Conservation (phyloP, 2,797 vertebrate genomes). For the Heteromormyrus szaboi region DNA sequence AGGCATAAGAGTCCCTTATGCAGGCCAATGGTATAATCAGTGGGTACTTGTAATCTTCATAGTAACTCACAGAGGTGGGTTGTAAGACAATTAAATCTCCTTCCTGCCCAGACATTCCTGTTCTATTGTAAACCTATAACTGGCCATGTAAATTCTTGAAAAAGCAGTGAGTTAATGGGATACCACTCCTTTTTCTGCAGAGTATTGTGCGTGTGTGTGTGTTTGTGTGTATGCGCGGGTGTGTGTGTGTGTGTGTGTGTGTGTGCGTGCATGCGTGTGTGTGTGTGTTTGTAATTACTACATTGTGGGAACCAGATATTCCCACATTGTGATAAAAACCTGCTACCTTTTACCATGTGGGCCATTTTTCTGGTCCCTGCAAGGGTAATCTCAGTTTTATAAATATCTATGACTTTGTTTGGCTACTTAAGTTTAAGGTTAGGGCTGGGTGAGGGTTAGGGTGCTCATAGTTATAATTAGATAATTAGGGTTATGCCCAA, state of each 20-base stretch:
- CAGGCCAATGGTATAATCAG: constrained; percentile 74
- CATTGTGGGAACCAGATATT: neutral
- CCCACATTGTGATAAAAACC: neutral
- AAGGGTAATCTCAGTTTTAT: neutral
- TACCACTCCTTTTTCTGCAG: constrained; percentile 35
- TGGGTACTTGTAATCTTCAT: constrained; percentile 80
- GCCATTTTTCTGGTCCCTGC: neutral
- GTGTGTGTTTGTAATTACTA: neutral
- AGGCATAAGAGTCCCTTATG: constrained; percentile 73
- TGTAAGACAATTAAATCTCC: constrained; percentile 72
- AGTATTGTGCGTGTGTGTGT: constrained; percentile 15
- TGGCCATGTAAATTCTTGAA: constrained; percentile 62
- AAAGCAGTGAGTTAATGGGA: constrained; percentile 77
- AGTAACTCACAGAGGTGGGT: constrained; percentile 72
- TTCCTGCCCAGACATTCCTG: constrained; percentile 73
- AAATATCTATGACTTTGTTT: neutral
- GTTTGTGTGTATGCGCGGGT: neutral
- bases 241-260: too few relatives aligned
- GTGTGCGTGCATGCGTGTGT: neutral
- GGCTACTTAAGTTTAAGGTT: neutral
- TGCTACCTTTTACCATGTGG: neutral
- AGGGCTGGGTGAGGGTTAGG: neutral
- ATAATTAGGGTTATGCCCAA: neutral
- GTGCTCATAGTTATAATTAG: neutral
- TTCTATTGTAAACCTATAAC: constrained; percentile 70